These are phyloP conservation scores for Cirrhinus mrigala DNA, from an alignment of 2,797 vertebrate species.

Conservation along the genomic window DNA sequence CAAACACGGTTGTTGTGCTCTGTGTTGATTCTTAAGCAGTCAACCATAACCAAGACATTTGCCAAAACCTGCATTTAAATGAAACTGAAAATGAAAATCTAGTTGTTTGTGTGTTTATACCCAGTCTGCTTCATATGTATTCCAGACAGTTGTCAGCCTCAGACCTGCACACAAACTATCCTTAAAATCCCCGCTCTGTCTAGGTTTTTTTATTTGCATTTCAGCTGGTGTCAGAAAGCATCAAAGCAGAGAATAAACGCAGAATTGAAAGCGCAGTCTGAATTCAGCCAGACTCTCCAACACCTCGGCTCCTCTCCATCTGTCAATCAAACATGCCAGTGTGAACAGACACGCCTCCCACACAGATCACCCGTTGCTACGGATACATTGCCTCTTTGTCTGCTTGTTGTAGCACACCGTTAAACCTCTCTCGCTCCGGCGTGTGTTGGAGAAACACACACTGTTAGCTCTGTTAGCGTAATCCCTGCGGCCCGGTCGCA, in stretches of 20 bases:
- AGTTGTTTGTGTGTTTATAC: not conserved
- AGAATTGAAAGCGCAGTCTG: not conserved
- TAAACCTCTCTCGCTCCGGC: slow-evolving; percentile 21
- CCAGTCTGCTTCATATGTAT: not conserved
- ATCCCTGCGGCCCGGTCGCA: slow-evolving; percentile 23
- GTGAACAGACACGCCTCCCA: slow-evolving; percentile 48
- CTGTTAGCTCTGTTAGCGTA: not conserved
- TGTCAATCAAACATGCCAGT: slow-evolving; percentile 53
- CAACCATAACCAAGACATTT: not conserved
- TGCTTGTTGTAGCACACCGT: not conserved
- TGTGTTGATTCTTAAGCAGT: not conserved
- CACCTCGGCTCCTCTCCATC: slow-evolving; percentile 19
- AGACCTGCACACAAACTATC: not conserved
- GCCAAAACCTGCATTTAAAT: not conserved
- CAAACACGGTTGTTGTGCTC: not conserved
- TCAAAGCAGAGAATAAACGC: not conserved
- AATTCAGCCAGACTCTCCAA: slow-evolving; percentile 4
- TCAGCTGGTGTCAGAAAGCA: not conserved
- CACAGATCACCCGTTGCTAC: slow-evolving; percentile 55
- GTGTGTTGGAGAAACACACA: not conserved
- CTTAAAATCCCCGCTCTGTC: not conserved
- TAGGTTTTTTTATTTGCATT: not conserved
- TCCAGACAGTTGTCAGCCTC: not conserved
- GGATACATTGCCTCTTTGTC: slow-evolving; percentile 67
- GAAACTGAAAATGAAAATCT: not conserved